These are phyloP conservation scores for Pogonomyrmex californicus DNA, from an alignment of 1,140 invertebrate species.

Conservation along the genomic window DNA sequence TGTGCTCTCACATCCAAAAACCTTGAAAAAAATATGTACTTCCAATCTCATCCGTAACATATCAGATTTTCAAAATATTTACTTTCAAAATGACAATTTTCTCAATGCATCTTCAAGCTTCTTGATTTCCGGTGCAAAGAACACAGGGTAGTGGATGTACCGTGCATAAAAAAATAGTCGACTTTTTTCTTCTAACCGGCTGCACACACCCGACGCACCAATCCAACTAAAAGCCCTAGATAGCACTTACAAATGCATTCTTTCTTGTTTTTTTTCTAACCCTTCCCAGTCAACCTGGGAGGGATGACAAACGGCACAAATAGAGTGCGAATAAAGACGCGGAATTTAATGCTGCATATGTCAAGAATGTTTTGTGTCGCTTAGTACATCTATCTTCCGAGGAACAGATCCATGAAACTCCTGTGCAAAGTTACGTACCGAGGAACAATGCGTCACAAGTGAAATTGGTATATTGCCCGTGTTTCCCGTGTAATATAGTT, in stretches of 20 bases:
- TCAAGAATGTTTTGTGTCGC: conserved; percentile 60
- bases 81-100: conserved; percentile 1
- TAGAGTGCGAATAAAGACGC: conserved; percentile 68
- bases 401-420: conserved; percentile 44
- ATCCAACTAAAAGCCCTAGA: conserved; percentile 82
- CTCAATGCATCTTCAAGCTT: background rate
- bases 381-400: conserved; percentile 53
- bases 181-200: conserved; percentile 41
- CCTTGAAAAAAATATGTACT: background rate
- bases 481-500: conserved; percentile 19
- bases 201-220: conserved; percentile 74
- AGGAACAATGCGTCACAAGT: conserved; percentile 39
- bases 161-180: conserved; percentile 17
- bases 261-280: background rate
- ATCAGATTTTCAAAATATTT: background rate
- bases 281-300: conserved; percentile 2
- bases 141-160: background rate
- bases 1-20: background rate
- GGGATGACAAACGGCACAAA: conserved; percentile 47
- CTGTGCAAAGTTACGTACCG: conserved; percentile 7
- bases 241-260: conserved; percentile 39
- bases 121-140: conserved; percentile 22
- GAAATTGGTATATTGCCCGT: conserved; percentile 50
- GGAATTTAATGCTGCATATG: conserved; percentile 79
- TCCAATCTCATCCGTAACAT: background rate